Percentiles rank a stretch among this genome's conserved stretches.
These are phyloP conservation scores for Ochotona princeps DNA, from an alignment of 2,113 vertebrate genomes.

Conservation along the genomic window DNA sequence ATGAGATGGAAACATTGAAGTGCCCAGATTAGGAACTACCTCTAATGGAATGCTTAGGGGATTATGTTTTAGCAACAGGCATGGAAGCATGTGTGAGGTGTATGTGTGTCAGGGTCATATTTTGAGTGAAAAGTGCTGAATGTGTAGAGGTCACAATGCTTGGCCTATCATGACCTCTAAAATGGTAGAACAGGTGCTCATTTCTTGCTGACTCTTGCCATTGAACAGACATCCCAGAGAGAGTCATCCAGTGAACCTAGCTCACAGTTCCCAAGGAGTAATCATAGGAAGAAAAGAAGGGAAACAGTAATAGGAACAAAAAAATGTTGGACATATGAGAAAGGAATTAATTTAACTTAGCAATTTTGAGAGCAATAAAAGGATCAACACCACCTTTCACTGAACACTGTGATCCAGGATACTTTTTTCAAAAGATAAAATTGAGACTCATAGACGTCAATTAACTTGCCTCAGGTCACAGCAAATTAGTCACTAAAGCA, in stretches of 20 bases:
- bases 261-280: neutral
- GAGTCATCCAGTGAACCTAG: neutral
- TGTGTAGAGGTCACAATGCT: neutral
- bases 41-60: neutral
- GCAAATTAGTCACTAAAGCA: neutral
- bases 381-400: neutral
- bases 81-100: neutral
- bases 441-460: neutral
- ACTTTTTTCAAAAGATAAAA: slow-evolving; percentile 16
- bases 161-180: neutral
- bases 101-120: neutral
- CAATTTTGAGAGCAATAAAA: neutral
- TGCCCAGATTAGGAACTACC: neutral
- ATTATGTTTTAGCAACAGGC: neutral
- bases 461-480: neutral
- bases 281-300: neutral
- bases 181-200: neutral
- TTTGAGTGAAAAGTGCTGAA: neutral
- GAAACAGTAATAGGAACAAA: neutral
- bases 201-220: slow-evolving; percentile 17
- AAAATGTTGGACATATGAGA: neutral
- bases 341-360: neutral
- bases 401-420: neutral
- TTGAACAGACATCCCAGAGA: neutral
- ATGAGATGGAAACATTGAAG: neutral